Base-by-base conservation (phyloP, 2,888 invertebrate genomes). In the Eugnorisma glareosa region DNA sequence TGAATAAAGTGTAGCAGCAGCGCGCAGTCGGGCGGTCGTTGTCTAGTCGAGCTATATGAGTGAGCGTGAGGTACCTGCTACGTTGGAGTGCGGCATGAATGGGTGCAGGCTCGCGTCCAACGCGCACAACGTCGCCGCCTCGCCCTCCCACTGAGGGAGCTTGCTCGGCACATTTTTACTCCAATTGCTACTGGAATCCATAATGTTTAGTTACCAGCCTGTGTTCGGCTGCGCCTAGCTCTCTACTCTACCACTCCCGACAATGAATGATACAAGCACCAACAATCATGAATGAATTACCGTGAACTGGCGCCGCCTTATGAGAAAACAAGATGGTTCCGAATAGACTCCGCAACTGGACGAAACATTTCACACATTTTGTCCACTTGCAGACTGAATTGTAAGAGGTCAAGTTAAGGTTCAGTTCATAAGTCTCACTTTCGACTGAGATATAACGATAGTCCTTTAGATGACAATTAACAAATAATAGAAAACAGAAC, bases 101-200 rank as follows among this genome's bases (percentile, higher is more conserved):
- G 93, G 91, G 86, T 89, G 94, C 89, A 93, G 94, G 88, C 87
- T 89, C 86, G 92, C 88, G 91, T 94, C 94, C 90, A 91, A 89
- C 89, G 94, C 94, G 93, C 95, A 94, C 92, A 94, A 90, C 69
- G 95, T 93, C 83, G 95, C 93, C 90, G 94, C 94, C 90, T 95
- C 96, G 89, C 94, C 95, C 91, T 95, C 96, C 96, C 96, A 96
- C 92, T 94, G 94, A 75, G 94, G 94, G 92, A 95, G 94, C 91
- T 93, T 94, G 91, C 92, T 91, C 91, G 92, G 88, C 92, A 91
- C 92, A 91, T 91, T 92, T 92, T 93, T 95, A 94, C 95, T 95
- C 96, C 96, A 96, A 92, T 94, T 94, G 94, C 95, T 95, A 95
- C 96, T 96, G 96, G 93, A 96, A 96, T 91, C 93, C 93, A 95